phyloP scores from a whole-genome alignment of 2,797 vertebrate genomes.

The Eleutherodactylus coqui region DNA sequence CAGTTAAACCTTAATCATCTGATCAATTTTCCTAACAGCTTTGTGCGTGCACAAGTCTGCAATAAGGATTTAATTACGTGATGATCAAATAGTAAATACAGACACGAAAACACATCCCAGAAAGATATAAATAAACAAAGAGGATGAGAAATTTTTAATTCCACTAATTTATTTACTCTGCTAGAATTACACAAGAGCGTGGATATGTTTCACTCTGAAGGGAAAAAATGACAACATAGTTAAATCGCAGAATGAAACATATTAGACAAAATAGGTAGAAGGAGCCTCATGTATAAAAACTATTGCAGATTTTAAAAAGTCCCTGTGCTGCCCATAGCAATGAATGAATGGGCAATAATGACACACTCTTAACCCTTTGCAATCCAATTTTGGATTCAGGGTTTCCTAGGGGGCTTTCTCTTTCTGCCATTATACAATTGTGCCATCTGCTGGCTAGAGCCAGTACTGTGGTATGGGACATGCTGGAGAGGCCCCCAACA shows the following conservation, averaged over 20 bases:
- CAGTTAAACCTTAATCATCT: constrained; percentile 54
- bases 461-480: too few species aligned
- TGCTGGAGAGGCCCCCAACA: too few species aligned
- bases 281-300: neutral
- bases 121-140: constrained; percentile 32
- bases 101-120: constrained; percentile 43
- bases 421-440: too few species aligned
- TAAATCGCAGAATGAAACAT: constrained; percentile 1
- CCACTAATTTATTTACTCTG: constrained; percentile 41
- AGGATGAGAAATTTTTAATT: constrained; percentile 47
- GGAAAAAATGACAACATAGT: constrained; percentile 31
- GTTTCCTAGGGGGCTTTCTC: too few species aligned
- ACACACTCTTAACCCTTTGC: too few species aligned
- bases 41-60: constrained; percentile 17
- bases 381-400: too few species aligned
- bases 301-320: neutral
- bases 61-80: constrained; percentile 47
- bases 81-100: constrained; percentile 44
- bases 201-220: constrained; percentile 12
- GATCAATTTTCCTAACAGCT: constrained; percentile 53
- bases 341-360: neutral
- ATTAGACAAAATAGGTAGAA: neutral
- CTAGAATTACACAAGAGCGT: constrained; percentile 19
- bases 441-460: too few species aligned
- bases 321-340: neutral